These are phyloP conservation scores for Maniola hyperantus DNA, from an alignment of 2,888 invertebrate genomes.

Conservation along the genomic window DNA sequence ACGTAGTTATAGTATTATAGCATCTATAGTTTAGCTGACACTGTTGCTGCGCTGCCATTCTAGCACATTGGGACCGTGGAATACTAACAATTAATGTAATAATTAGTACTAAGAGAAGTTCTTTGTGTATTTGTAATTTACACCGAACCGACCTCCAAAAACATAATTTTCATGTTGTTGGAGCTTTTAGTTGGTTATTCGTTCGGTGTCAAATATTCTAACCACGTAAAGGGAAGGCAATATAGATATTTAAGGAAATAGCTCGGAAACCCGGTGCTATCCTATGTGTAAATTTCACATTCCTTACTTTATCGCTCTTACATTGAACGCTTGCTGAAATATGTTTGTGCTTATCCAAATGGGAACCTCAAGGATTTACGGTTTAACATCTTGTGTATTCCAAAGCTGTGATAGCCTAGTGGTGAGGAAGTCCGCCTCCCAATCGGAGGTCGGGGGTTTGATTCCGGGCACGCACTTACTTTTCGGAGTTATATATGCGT, in stretches of 20 bases:
- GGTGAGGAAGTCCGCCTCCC: too few relatives aligned
- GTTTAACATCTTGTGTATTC: neutral
- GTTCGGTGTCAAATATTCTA: neutral
- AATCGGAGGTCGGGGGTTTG: too few relatives aligned
- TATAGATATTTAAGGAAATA: conserved; percentile 6
- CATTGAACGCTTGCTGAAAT: conserved; percentile 12
- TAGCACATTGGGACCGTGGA: too few relatives aligned
- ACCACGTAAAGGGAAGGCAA: neutral
- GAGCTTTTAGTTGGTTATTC: neutral
- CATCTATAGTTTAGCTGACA: too few relatives aligned
- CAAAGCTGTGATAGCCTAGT: too few relatives aligned
- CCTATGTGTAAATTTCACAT: conserved; percentile 5
- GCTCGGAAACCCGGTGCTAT: neutral
- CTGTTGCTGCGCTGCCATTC: too few relatives aligned
- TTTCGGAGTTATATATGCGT: too few relatives aligned
- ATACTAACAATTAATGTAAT: too few relatives aligned
- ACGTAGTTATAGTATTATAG: too few relatives aligned
- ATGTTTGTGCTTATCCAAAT: conserved; percentile 6
- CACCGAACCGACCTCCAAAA: neutral
- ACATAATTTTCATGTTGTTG: neutral
- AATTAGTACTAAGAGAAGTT: too few relatives aligned
- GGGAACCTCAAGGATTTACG: neutral
- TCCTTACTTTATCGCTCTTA: conserved; percentile 12
- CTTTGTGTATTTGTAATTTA: too few relatives aligned
- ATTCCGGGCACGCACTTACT: too few relatives aligned